A percentile compares a stretch with the other conserved stretches of the same genome.
Conservation (phyloP, 2,888 invertebrate genomes). For the Acronicta alni region DNA sequence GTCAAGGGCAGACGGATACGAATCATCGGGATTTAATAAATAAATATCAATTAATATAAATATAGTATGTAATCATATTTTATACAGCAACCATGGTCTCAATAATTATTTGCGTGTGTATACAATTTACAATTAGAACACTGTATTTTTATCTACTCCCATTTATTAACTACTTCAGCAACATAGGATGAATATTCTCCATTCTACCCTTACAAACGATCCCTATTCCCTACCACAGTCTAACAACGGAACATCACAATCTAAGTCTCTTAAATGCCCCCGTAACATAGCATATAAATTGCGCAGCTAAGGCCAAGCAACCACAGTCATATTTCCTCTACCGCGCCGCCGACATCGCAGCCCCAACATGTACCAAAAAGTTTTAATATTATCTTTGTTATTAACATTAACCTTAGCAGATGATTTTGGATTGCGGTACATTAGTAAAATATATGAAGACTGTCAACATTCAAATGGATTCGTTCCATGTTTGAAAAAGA, state of each 20-base stretch:
- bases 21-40: too few species aligned
- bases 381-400: slow-evolving; percentile 68
- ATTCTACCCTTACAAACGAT: background rate
- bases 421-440: slow-evolving; percentile 90
- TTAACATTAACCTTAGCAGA: slow-evolving; percentile 60
- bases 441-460: slow-evolving; percentile 93
- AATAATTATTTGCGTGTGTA: too few species aligned
- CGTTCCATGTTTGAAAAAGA: slow-evolving; percentile 94
- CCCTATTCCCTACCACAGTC: slow-evolving; percentile 20
- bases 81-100: too few species aligned
- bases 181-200: background rate
- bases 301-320: slow-evolving; percentile 63
- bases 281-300: slow-evolving; percentile 77
- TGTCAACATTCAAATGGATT: slow-evolving; percentile 92
- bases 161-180: too few species aligned
- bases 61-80: too few species aligned
- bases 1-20: too few species aligned
- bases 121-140: too few species aligned
- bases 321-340: slow-evolving; percentile 88
- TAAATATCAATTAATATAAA: too few species aligned
- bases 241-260: slow-evolving; percentile 20
- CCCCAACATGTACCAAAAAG: slow-evolving; percentile 76
- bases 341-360: slow-evolving; percentile 73
- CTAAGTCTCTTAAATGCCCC: slow-evolving; percentile 42
- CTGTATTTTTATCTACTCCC: too few species aligned